A percentile compares a stretch with the other conserved stretches of the same genome.
Evolutionary conservation across 2,113 vertebrate species (phyloP).

Genomic region (Himantopus leucocephalus): DNA sequence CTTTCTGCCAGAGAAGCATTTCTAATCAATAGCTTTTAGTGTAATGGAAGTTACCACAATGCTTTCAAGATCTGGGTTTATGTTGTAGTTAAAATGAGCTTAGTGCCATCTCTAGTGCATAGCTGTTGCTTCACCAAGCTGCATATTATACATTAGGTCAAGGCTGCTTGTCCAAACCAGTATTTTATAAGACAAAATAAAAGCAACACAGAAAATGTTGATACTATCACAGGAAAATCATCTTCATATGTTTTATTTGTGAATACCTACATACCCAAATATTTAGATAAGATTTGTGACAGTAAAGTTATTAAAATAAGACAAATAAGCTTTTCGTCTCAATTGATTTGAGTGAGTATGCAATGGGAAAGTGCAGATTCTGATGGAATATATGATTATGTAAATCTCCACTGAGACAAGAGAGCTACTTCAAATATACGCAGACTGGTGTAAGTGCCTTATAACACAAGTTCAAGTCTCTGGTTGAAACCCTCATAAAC

Average conservation of each 20-base stretch:
- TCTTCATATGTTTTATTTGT: background rate
- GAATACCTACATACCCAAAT: background rate
- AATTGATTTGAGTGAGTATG: background rate
- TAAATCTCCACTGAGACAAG: constrained; percentile 1
- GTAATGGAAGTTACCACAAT: constrained; percentile 13
- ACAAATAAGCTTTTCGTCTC: constrained; percentile 17
- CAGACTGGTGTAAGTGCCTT: background rate
- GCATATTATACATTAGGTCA: background rate
- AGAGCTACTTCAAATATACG: background rate
- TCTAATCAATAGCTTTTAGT: constrained; percentile 53
- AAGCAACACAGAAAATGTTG: background rate
- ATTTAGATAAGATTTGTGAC: background rate
- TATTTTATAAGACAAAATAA: background rate
- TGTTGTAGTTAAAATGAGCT: constrained; percentile 3
- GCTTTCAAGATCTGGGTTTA: constrained; percentile 7
- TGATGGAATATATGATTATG: background rate
- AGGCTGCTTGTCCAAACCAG: background rate
- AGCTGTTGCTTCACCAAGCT: background rate
- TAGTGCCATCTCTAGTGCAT: background rate
- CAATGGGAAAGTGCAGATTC: background rate
- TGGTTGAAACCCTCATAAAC: background rate
- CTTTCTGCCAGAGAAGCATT: background rate
- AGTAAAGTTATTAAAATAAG: background rate
- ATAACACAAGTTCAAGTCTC: background rate
- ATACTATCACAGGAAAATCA: background rate